A percentile compares a stretch with the other conserved stretches of the same genome.
These are phyloP conservation scores for Canis aureus DNA, from an alignment of 2,113 vertebrate species.

Conservation along the genomic window DNA sequence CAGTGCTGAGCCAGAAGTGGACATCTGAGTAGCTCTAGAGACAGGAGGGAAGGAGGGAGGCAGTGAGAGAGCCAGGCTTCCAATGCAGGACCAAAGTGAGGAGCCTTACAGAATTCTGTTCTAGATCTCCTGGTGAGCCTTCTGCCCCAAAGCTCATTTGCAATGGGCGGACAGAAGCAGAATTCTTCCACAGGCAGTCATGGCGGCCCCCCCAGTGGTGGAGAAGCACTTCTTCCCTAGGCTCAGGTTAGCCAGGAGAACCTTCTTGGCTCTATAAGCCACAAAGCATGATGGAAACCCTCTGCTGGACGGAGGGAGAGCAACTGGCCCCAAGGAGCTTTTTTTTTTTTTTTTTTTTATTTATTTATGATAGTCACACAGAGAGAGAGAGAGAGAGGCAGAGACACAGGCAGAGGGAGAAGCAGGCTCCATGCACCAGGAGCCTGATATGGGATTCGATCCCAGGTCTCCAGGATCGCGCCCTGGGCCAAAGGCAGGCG, in stretches of 20 bases:
- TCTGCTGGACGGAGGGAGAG: background rate
- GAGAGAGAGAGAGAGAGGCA: too few relatives aligned
- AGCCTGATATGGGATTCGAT: too few relatives aligned
- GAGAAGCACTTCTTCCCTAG: background rate
- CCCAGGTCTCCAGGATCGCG: too few relatives aligned
- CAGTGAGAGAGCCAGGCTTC: background rate
- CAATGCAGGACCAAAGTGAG: background rate
- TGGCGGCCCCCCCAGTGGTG: background rate
- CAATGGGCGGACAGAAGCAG: conserved; percentile 1
- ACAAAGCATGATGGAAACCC: conserved; percentile 14
- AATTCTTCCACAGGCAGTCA: conserved; percentile 14
- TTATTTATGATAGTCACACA: too few relatives aligned
- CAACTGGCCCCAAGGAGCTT: background rate
- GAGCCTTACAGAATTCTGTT: conserved; percentile 15
- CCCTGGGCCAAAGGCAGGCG: too few relatives aligned
- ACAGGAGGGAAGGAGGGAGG: background rate
- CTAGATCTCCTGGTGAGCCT: conserved; percentile 17
- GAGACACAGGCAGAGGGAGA: too few relatives aligned
- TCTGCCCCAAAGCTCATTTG: background rate
- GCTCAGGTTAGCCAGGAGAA: background rate
- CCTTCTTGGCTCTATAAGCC: background rate
- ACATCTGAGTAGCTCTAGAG: background rate
- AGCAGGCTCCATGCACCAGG: too few relatives aligned
- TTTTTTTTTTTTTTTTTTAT: background rate
- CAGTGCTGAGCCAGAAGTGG: background rate